Percentiles rank a stretch among this genome's conserved stretches.
phyloP scores from a whole-genome alignment of 2,113 vertebrate species.

The Protobothrops flavoviridis region DNA sequence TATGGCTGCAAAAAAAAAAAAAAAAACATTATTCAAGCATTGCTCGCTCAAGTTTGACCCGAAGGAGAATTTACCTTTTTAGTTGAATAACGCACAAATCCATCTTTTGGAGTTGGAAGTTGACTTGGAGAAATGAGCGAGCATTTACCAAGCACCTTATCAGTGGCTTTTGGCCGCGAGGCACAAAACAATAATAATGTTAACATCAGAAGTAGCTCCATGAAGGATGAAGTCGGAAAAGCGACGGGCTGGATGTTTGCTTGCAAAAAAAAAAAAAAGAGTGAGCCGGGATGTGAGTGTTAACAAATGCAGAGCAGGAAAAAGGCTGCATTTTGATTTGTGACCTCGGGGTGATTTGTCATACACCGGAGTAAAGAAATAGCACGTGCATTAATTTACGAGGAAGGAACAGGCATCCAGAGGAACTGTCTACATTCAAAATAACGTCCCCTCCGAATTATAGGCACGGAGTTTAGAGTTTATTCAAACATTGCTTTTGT shows the following conservation, averaged over 20 bases:
- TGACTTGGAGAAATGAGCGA: slow-evolving; percentile 14
- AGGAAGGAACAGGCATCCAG: not conserved
- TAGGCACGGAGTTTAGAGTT: not conserved
- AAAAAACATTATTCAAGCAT: not conserved
- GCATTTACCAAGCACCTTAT: slow-evolving; percentile 17
- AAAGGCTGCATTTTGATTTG: slow-evolving; percentile 1
- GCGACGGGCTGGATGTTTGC: not conserved
- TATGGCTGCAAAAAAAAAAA: not conserved
- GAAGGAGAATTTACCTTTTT: not conserved
- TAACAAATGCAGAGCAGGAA: not conserved
- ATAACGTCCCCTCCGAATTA: not conserved
- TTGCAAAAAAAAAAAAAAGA: not conserved
- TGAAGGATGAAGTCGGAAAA: not conserved
- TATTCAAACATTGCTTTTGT: no score
- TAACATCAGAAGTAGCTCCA: not conserved
- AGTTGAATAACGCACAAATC: not conserved
- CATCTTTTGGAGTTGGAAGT: not conserved
- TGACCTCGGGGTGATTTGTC: not conserved
- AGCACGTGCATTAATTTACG: not conserved
- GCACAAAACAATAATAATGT: slow-evolving; percentile 8
- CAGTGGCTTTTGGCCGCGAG: not conserved
- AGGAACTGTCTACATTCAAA: not conserved
- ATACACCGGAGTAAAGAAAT: not conserved
- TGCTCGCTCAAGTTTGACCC: not conserved
- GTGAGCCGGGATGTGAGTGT: not conserved